Percentiles rank a stretch among this genome's conserved stretches.
These are phyloP conservation scores for Dilophus febrilis DNA, from an alignment of 2,888 invertebrate genomes.

Conservation along the genomic window DNA sequence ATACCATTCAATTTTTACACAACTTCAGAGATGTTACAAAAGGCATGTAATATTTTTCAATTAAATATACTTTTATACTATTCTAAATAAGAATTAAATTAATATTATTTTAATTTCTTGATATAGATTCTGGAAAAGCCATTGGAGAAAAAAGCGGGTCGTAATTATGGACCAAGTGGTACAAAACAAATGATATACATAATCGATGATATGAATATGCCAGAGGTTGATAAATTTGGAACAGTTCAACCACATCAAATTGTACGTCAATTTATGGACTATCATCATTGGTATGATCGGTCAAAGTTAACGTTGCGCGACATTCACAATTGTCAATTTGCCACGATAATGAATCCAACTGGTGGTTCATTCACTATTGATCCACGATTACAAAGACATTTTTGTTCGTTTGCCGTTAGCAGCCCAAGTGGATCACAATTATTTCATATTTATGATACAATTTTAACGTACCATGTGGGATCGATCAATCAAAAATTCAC, in stretches of 20 bases:
- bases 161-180: slow-evolving; percentile 83
- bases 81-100: too few relatives aligned
- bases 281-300: slow-evolving; percentile 63
- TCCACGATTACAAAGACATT: slow-evolving; percentile 75
- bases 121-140: slow-evolving; percentile 57
- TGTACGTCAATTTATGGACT: slow-evolving; percentile 85
- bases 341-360: slow-evolving; percentile 93
- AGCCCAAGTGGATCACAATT: slow-evolving; percentile 69
- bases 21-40: slow-evolving; percentile 77
- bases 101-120: too few relatives aligned
- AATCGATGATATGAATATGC: slow-evolving; percentile 94
- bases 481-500: slow-evolving; percentile 49
- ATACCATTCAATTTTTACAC: slow-evolving; percentile 91
- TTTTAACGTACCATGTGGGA: slow-evolving; percentile 56
- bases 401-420: slow-evolving; percentile 73
- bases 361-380: slow-evolving; percentile 94
- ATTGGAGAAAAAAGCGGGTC: slow-evolving; percentile 86
- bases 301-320: slow-evolving; percentile 45
- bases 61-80: too few relatives aligned
- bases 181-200: slow-evolving; percentile 83
- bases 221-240: slow-evolving; percentile 86
- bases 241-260: slow-evolving; percentile 93
- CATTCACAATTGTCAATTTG: slow-evolving; percentile 84
- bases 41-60: slow-evolving; percentile 30
- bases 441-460: slow-evolving; percentile 66